Conservation (phyloP, 2,888 invertebrate genomes). For the Protophormia terraenovae region DNA sequence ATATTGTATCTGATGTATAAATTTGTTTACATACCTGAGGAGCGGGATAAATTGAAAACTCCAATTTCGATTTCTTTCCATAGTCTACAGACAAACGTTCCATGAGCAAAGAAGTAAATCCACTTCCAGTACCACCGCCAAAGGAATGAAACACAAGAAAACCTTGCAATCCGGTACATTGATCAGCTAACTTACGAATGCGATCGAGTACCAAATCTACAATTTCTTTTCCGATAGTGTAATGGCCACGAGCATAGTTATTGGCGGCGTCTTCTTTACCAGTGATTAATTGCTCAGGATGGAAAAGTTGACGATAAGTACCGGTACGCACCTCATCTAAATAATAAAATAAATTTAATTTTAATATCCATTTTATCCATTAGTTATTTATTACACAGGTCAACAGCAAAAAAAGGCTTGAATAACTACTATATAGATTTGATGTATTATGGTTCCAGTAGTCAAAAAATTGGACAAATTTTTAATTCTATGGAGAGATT, state of each 20-base stretch:
- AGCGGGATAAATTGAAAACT: constrained; percentile 97
- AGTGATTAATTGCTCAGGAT: constrained; percentile 95
- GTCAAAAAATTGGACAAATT: too few species aligned
- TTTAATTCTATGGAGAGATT: too few species aligned
- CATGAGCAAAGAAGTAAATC: constrained; percentile 96
- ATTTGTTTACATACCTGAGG: constrained; percentile 87
- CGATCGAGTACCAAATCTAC: constrained; percentile 92
- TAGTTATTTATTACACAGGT: neutral
- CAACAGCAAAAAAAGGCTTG: too few species aligned
- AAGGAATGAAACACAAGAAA: constrained; percentile 97
- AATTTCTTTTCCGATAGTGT: constrained; percentile 95
- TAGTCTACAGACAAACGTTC: constrained; percentile 95
- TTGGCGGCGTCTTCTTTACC: constrained; percentile 97
- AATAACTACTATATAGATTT: too few species aligned
- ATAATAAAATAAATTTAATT: constrained; percentile 59
- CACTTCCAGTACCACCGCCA: constrained; percentile 93
- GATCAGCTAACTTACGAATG: constrained; percentile 91
- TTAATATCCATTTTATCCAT: neutral
- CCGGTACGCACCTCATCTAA: constrained; percentile 91
- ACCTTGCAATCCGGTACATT: constrained; percentile 92
- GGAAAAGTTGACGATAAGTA: constrained; percentile 91
- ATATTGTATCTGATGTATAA: too few species aligned
- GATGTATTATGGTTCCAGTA: too few species aligned
- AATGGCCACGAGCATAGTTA: constrained; percentile 97
- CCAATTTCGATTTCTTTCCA: constrained; percentile 95